Conservation (phyloP, 2,113 vertebrate species). For the Amphiprion ocellaris region DNA sequence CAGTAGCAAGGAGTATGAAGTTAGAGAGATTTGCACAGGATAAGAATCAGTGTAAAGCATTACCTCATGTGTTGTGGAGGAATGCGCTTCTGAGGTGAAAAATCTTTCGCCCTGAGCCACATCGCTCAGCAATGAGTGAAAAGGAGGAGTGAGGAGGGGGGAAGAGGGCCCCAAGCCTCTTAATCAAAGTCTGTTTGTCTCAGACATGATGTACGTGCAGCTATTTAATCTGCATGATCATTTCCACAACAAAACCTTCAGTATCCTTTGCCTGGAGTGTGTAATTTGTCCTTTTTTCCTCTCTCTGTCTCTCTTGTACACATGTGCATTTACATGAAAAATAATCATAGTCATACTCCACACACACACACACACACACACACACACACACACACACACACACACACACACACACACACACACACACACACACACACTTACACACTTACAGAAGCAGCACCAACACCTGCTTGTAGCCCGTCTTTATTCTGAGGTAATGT, state of each 20-base stretch:
- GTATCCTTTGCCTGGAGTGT: neutral
- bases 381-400: neutral
- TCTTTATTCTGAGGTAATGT: slow-evolving; percentile 71
- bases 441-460: slow-evolving; percentile 14
- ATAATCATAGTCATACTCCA: neutral
- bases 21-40: slow-evolving; percentile 11
- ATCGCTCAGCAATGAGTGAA: slow-evolving; percentile 30
- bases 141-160: slow-evolving; percentile 4
- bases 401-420: slow-evolving; percentile 14
- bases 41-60: slow-evolving; percentile 57
- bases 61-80: slow-evolving; percentile 72
- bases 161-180: neutral
- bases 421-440: slow-evolving; percentile 20
- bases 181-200: slow-evolving; percentile 13
- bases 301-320: neutral
- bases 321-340: neutral
- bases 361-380: slow-evolving; percentile 14
- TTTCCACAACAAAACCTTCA: neutral
- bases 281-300: neutral
- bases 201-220: neutral
- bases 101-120: slow-evolving; percentile 51
- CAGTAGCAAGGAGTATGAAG: neutral
- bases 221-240: slow-evolving; percentile 6
- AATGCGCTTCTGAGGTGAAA: slow-evolving; percentile 70
- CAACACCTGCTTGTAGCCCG: slow-evolving; percentile 67